Base-by-base conservation (phyloP, 2,888 invertebrate genomes). In the Catocala sponsa region DNA sequence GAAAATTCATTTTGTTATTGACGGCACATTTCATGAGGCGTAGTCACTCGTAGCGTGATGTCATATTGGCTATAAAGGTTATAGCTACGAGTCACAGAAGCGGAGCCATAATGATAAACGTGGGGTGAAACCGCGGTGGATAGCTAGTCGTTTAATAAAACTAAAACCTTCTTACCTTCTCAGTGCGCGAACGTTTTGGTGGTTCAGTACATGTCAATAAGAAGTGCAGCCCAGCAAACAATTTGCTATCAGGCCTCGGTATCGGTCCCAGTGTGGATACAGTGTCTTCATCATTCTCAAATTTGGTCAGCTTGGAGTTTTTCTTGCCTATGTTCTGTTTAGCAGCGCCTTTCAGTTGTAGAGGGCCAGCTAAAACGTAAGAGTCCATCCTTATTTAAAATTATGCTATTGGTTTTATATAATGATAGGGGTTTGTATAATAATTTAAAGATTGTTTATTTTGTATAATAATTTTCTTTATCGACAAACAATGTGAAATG, bases 191-290 rank as follows among this genome's bases (percentile, higher is more conserved):
- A 10, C 82, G 78, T 42, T 81, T 80, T 0, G 92, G 92, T 0
- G 92, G 82, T 11, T 95, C 93, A 0, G 95, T 95, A 68, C 95
- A 96, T 0, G 96, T 96, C 0, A 96, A 78, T 43, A 96, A 76
- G 79, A 96, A 96, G 58, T 95, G 94, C 56, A 95, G 86, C 0
- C 95, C 95, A 0, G 91, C 90, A 76, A 96, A 96, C 54, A 88
- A 86, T 63, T 82, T 90, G 66, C 92, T 89, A 12, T 94, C 94
- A 0, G 76, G 62, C 58, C 77, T 48, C 68, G 96, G 96, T 13
- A 96, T 95, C 0, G 96, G 96, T 0, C 96, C 96, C 1, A 96
- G 82, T 0, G 85, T 82, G 0, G 90, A 87, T 0, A 95, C 86
- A 0, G 94, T 94, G 54, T 94, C 93, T 6, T 84, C 90, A 57